Evolutionary conservation across 2,113 vertebrate genomes (phyloP), one percentile per base, ranked within the genome.

Genomic region (Rana temporaria): DNA sequence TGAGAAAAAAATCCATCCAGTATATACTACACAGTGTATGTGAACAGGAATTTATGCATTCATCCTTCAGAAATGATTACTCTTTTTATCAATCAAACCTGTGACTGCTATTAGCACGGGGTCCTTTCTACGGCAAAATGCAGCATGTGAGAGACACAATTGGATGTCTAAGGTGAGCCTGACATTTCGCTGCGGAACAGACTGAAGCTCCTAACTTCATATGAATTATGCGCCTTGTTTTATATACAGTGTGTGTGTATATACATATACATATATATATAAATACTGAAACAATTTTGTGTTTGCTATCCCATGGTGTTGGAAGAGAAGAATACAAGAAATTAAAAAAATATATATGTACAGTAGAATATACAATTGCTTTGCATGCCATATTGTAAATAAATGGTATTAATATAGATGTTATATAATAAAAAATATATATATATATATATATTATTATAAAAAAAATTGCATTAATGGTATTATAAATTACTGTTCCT

Each of bases 11-110:
- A 48, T 48, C 42, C 20, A 20, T 55, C 22, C 11, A 19, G 69
- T 71, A 24, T 24, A 71, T 24, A 55, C 52, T 1, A 15, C 14
- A 1, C 22, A 30, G 30, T 56, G 9, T 18, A 55, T 18, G 16
- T 18, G 22, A 55, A 53, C 52, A 55, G 14, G 8, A 38, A 71
- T 71, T 9, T n/a, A 26, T 71, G 20, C 69, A 26, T 71, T 20
- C 42, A 17, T 52, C 68, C 24, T 71, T 53, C 68, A 71, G n/a
- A 71, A 24, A 53, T 42, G 22, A 71, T 71, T 71, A 16, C 69
- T 55, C 2, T 11, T 71, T 19, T 52, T 55, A 30, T 71, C 48
- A 56, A 56, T 56, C 22, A 71, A 55, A 55, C 48, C 52, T 7
- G 16, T 30, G 22, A 48, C 55, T 26, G 15, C 18, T 71, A 71